Base-by-base conservation (phyloP, 1,140 invertebrate species). In the Bombus haemorrhoidalis region DNA sequence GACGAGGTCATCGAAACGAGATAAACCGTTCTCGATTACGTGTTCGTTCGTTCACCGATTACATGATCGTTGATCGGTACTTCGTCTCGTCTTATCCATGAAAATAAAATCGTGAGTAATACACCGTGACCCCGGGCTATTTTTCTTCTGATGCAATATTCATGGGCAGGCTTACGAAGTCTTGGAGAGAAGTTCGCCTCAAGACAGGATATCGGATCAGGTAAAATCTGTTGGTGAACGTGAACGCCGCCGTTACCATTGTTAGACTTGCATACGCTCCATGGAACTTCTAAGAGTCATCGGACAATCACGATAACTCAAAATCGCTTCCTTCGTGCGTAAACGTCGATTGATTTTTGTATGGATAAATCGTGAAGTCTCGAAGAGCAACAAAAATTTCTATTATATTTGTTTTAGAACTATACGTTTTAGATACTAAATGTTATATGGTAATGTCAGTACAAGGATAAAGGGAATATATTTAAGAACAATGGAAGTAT, bases 111-210 rank as follows among this genome's bases (percentile, higher is more conserved):
- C 6, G 8, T 25, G n/a, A 9, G 22, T 25, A 78, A 62, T 13
- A 83, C 22, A 28, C 15, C 74, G 41, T 32, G n/a, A 9, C n/a
- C 22, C 22, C 22, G 8, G 18, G 75, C n/a, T 78, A 84, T 84
- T 84, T 84, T 84, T 84, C 82, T 37, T 13, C 75, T 41, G 82
- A 78, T 78, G 75, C 66, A 84, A 72, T 84, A 79, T 84, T 84
- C 82, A 79, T 72, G 82, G 9, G 47, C 9, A n/a, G 39, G 39
- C 8, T 62, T 43, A 34, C 32, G 13, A 34, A 71, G 66, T 71
- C 64, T 43, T 9, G n/a, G 25, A 37, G 39, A 43, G 53, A 79
- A 71, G 75, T 84, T 79, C 22, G 15, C 3, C 62, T 28, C 28
- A 37, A n/a, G 47, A 69, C 43, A 78, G 64, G 64, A 78, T 83